A percentile compares a stretch with the other conserved stretches of the same genome.
Conservation (phyloP, 2,113 vertebrate species). For the Ceratotherium simum region DNA sequence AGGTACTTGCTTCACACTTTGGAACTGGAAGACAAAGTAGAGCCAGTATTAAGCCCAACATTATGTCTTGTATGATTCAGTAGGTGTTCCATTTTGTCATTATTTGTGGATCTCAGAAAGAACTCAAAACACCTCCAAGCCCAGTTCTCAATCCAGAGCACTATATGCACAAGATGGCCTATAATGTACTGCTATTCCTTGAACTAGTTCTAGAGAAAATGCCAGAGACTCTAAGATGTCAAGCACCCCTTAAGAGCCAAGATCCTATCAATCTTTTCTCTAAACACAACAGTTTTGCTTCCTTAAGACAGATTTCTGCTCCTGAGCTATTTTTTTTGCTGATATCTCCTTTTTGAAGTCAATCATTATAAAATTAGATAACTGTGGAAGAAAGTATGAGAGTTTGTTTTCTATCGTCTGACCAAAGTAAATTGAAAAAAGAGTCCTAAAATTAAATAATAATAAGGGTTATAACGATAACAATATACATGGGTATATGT, state of each 20-base stretch:
- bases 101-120: background rate
- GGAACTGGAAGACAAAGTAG: background rate
- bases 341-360: background rate
- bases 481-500: background rate
- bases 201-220: background rate
- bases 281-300: background rate
- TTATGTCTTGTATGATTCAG: background rate
- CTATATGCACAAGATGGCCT: background rate
- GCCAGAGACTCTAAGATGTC: background rate
- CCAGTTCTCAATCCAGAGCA: background rate
- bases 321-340: background rate
- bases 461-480: background rate
- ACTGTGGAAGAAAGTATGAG: background rate
- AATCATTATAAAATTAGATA: background rate
- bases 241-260: background rate
- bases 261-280: background rate
- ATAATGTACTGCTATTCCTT: background rate
- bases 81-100: background rate
- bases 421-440: background rate
- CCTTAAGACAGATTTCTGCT: background rate
- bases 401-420: background rate
- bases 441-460: background rate
- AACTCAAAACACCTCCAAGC: background rate
- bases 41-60: background rate
- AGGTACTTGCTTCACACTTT: background rate